Evolutionary conservation across 2,797 vertebrate species (phyloP).

Genomic region (Perodicticus potto): DNA sequence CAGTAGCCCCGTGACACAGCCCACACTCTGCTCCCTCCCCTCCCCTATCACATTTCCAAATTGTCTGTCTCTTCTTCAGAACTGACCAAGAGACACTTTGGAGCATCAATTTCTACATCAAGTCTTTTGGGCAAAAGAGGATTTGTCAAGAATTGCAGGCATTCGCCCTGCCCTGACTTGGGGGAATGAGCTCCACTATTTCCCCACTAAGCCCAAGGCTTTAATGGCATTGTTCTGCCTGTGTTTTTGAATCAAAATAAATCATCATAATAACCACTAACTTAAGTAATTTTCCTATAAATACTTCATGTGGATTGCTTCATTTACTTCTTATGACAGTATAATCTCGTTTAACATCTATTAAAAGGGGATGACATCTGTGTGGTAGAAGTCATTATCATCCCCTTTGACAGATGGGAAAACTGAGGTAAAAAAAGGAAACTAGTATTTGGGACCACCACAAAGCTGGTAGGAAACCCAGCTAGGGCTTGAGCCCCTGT

Average conservation of each 20-base stretch:
- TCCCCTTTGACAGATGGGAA: neutral
- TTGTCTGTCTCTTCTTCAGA: neutral
- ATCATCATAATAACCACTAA: neutral
- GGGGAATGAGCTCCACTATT: neutral
- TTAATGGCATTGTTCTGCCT: neutral
- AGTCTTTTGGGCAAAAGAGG: neutral
- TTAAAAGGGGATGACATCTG: neutral
- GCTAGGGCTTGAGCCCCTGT: neutral
- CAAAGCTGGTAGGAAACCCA: neutral
- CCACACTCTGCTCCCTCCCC: neutral
- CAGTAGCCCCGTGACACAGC: neutral
- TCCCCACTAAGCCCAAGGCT: neutral
- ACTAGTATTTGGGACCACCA: neutral
- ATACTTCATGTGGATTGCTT: neutral
- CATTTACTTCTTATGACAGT: neutral
- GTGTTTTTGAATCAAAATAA: neutral
- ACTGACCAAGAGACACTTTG: neutral
- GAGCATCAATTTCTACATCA: neutral
- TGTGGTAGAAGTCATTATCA: neutral
- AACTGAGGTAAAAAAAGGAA: neutral
- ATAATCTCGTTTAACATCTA: neutral
- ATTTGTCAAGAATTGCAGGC: neutral
- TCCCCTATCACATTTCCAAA: neutral
- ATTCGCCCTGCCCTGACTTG: rapidly evolving
- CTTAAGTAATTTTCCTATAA: neutral